Conservation (phyloP, 1,140 invertebrate species). For the Ruditapes philippinarum region DNA sequence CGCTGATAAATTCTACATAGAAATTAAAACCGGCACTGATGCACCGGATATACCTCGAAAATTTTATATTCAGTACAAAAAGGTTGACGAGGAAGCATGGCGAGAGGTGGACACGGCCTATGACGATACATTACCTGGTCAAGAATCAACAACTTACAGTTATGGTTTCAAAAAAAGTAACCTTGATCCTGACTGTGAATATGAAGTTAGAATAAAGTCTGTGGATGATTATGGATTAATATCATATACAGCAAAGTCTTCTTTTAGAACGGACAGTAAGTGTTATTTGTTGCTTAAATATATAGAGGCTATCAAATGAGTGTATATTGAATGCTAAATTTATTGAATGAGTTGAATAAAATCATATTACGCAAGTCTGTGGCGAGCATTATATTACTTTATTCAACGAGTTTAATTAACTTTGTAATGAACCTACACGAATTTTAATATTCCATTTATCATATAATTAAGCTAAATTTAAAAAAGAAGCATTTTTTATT, state of each 20-base stretch:
- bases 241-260: neutral
- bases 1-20: neutral
- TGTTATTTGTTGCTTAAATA: too few species aligned
- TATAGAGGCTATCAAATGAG: too few species aligned
- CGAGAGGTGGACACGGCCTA: neutral
- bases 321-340: too few species aligned
- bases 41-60: neutral
- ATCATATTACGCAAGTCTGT: too few species aligned
- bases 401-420: too few species aligned
- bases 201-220: constrained; percentile 13
- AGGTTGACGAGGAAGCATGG: neutral
- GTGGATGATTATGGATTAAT: neutral
- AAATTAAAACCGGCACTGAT: neutral
- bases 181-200: neutral
- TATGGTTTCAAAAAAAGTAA: neutral
- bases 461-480: too few species aligned
- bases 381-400: too few species aligned
- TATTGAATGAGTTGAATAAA: too few species aligned
- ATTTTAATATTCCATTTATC: too few species aligned
- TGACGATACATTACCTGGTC: neutral
- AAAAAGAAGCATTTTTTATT: too few species aligned
- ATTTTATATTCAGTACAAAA: constrained; percentile 28
- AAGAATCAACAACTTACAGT: neutral
- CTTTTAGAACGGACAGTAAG: neutral
- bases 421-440: too few species aligned